These are phyloP conservation scores for Anhinga rufa DNA, from an alignment of 2,113 vertebrate genomes.

Conservation along the genomic window DNA sequence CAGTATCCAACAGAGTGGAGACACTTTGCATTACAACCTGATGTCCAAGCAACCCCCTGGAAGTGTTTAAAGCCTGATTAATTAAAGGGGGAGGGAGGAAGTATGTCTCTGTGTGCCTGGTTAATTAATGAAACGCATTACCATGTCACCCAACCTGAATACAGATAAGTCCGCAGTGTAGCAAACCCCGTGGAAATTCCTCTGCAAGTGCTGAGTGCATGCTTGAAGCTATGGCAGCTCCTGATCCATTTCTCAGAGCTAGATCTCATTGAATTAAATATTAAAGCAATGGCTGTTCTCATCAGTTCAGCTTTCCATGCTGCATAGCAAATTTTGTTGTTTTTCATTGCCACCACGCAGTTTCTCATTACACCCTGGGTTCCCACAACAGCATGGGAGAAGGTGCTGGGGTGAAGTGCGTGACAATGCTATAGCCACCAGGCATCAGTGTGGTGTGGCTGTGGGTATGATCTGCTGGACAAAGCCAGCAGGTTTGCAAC, in stretches of 20 bases:
- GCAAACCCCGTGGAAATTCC: not conserved
- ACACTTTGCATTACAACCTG: not conserved
- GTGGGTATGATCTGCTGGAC: not conserved
- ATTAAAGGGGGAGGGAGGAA: not conserved
- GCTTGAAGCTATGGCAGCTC: not conserved
- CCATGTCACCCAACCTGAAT: not conserved
- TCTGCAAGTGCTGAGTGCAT: rapidly evolving
- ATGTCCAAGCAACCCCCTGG: not conserved
- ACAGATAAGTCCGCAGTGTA: rapidly evolving
- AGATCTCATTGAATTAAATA: not conserved
- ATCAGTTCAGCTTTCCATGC: not conserved
- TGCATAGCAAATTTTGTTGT: not conserved
- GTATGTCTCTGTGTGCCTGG: not conserved
- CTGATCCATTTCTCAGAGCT: not conserved
- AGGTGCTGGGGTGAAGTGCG: not conserved
- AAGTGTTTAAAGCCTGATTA: not conserved
- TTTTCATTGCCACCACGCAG: not conserved
- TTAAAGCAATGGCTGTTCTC: not conserved
- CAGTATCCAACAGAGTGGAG: not conserved
- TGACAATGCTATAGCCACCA: not conserved
- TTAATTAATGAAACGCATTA: not conserved
- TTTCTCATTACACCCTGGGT: not conserved
- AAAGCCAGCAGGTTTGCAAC: not conserved
- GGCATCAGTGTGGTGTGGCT: not conserved
- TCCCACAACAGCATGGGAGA: not conserved